phyloP scores from a whole-genome alignment of 2,113 vertebrate genomes.

The Galbula dea region DNA sequence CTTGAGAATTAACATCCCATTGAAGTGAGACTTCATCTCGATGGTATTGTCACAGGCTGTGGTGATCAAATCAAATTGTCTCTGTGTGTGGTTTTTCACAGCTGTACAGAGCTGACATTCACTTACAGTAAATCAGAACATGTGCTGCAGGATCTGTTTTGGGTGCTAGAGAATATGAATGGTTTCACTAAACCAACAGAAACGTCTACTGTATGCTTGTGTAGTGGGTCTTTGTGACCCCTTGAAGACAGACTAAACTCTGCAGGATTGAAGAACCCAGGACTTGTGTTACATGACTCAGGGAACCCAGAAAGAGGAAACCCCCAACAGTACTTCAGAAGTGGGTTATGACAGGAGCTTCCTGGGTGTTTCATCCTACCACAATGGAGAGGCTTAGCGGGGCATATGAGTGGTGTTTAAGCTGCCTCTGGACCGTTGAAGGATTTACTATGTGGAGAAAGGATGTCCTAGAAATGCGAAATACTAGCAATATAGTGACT shows the following conservation, averaged over 20 bases:
- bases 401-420: not conserved
- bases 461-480: not conserved
- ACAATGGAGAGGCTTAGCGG: not conserved
- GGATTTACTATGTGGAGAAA: not conserved
- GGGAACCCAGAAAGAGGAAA: not conserved
- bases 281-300: fast-evolving
- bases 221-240: not conserved
- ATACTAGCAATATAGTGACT: not conserved
- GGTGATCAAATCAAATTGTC: not conserved
- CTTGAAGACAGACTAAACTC: not conserved
- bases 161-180: not conserved
- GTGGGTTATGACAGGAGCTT: not conserved
- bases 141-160: not conserved
- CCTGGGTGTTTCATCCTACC: not conserved
- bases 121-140: not conserved
- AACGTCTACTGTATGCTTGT: fast-evolving
- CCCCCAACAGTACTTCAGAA: not conserved
- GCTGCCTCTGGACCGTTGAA: fast-evolving
- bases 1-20: not conserved
- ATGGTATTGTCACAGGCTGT: not conserved
- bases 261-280: not conserved
- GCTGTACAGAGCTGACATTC: not conserved
- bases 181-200: not conserved
- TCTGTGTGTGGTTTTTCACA: not conserved
- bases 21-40: not conserved